These are phyloP conservation scores for Acanthiza pusilla DNA, from an alignment of 2,797 vertebrate genomes.

Conservation along the genomic window DNA sequence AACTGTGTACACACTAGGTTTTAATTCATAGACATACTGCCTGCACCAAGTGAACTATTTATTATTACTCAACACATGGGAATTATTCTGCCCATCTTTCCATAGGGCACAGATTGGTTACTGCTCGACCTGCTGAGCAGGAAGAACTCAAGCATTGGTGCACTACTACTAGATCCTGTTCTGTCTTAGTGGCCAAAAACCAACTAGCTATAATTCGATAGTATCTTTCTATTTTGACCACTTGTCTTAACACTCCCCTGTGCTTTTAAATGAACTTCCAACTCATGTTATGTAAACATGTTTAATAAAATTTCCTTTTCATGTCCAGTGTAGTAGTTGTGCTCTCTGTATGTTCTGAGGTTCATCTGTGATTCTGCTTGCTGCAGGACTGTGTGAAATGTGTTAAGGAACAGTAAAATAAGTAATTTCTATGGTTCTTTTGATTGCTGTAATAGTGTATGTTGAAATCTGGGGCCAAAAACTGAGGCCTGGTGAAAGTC, in stretches of 20 bases:
- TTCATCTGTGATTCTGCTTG: constrained; percentile 43
- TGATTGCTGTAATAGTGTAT: constrained; percentile 42
- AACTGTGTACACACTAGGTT: constrained; percentile 81
- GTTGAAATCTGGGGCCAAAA: constrained; percentile 31
- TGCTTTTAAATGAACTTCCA: constrained; percentile 87
- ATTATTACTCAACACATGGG: constrained; percentile 83
- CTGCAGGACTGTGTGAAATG: constrained; percentile 49
- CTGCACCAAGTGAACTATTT: constrained; percentile 86
- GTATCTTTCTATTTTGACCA: constrained; percentile 82
- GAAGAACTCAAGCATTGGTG: constrained; percentile 77
- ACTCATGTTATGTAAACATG: constrained; percentile 89
- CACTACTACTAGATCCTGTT: constrained; percentile 76
- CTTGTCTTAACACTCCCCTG: constrained; percentile 85
- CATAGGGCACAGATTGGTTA: constrained; percentile 73
- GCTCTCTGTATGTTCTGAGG: constrained; percentile 67
- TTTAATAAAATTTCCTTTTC: constrained; percentile 94
- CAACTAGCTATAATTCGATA: constrained; percentile 78
- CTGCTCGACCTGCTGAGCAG: constrained; percentile 81
- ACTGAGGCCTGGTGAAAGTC: constrained; percentile 9
- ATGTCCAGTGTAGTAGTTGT: constrained; percentile 85
- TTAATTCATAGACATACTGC: constrained; percentile 84
- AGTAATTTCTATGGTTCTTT: constrained; percentile 34
- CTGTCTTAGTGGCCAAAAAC: constrained; percentile 79
- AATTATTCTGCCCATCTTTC: constrained; percentile 77
- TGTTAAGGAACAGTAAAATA: constrained; percentile 44